Conservation (phyloP, 2,113 vertebrate species). For the Nycticryphes semicollaris region DNA sequence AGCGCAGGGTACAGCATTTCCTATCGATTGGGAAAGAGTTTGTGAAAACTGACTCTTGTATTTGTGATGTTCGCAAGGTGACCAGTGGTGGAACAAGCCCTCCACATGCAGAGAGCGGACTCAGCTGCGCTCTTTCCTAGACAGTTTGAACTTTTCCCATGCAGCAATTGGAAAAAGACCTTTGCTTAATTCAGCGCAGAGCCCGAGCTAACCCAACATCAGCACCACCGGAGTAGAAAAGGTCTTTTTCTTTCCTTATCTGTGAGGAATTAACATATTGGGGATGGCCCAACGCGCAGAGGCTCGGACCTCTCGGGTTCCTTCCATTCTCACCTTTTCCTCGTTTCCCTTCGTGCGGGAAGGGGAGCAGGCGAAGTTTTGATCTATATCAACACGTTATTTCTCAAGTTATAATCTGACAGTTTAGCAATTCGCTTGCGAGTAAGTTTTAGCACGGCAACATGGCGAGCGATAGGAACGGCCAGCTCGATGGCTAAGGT, state of each 20-base stretch:
- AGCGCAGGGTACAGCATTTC: neutral
- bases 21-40: neutral
- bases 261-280: neutral
- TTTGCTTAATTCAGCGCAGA: neutral
- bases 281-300: neutral
- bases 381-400: neutral
- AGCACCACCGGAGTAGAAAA: neutral
- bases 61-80: neutral
- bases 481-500: neutral
- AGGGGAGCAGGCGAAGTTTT: neutral
- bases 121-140: neutral
- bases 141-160: neutral
- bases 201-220: neutral
- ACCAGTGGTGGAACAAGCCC: neutral
- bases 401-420: neutral
- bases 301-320: neutral
- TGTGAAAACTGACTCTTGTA: neutral
- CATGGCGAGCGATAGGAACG: neutral
- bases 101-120: neutral
- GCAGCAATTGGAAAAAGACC: neutral
- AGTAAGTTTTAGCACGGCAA: neutral
- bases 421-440: neutral
- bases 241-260: neutral
- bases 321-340: neutral
- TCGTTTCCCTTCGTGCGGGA: neutral